phyloP scores from a whole-genome alignment of 2,113 vertebrate species.

The Saccopteryx leptura region DNA sequence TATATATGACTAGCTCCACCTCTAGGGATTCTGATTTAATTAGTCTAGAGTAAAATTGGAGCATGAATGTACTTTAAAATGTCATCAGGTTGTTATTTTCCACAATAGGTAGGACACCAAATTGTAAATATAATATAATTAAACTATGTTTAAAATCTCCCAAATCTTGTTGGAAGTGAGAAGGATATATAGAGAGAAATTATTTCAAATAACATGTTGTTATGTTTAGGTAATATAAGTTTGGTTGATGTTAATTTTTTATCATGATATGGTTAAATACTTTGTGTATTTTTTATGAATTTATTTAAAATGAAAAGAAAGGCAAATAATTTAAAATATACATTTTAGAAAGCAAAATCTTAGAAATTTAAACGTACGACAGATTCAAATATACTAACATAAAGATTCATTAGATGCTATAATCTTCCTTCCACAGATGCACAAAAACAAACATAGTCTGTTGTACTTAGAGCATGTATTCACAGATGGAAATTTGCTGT shows the following conservation, averaged over 20 bases:
- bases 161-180: neutral
- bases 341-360: neutral
- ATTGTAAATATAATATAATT: constrained; percentile 15
- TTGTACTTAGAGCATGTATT: neutral
- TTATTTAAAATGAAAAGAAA: constrained; percentile 26
- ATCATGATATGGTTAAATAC: constrained; percentile 3
- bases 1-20: neutral
- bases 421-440: neutral
- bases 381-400: neutral
- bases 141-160: neutral
- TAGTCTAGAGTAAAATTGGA: neutral
- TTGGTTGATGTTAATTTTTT: neutral
- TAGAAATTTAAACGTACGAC: neutral
- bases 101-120: neutral
- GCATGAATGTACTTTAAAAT: constrained; percentile 20
- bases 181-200: neutral
- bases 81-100: constrained; percentile 43
- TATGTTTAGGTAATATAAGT: neutral
- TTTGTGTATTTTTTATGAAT: neutral
- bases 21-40: constrained; percentile 45
- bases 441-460: neutral
- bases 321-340: neutral
- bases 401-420: neutral
- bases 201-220: neutral
- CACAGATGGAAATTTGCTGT: neutral